phyloP scores from a whole-genome alignment of 1,140 invertebrate species.

The Brachionus sp. region DNA sequence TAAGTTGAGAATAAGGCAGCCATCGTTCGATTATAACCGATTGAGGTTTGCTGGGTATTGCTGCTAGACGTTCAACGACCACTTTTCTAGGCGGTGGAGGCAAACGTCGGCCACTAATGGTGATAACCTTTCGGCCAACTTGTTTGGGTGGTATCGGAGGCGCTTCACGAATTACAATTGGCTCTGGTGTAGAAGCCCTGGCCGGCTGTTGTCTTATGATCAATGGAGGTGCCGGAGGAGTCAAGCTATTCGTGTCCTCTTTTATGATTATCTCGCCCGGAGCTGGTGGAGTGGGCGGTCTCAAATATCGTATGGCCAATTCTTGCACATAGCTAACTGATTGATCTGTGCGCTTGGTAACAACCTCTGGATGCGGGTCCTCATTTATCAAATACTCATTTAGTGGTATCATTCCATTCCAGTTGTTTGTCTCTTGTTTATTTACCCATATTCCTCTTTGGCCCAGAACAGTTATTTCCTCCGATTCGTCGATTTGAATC shows the following conservation, averaged over 20 bases:
- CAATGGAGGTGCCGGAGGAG: conserved; percentile 36
- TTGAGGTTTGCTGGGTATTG: conserved; percentile 25
- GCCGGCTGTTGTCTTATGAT: conserved; percentile 30
- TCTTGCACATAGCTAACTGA: conserved; percentile 32
- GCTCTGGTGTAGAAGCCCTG: conserved; percentile 16
- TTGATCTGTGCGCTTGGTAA: neutral
- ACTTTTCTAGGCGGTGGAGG: conserved; percentile 45
- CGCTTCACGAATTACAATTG: conserved; percentile 29
- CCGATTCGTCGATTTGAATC: conserved; percentile 4
- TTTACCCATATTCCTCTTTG: conserved; percentile 4
- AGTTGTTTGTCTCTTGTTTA: neutral
- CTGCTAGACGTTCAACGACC: conserved; percentile 36
- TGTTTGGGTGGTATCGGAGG: conserved; percentile 27
- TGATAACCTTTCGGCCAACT: conserved; percentile 42
- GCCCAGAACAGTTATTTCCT: conserved; percentile 32
- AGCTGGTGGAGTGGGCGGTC: conserved; percentile 45
- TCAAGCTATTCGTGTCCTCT: neutral
- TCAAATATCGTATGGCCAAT: conserved; percentile 24
- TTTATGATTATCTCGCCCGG: conserved; percentile 41
- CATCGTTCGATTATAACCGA: conserved; percentile 44
- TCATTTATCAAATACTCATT: conserved; percentile 30
- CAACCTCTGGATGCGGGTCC: conserved; percentile 22
- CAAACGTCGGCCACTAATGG: neutral
- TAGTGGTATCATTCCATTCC: neutral
- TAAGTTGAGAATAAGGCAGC: conserved; percentile 33